Evolutionary conservation across 2,888 invertebrate genomes (phyloP), one percentile per base, ranked within the genome.

Genomic region (Copidosoma aretas): DNA sequence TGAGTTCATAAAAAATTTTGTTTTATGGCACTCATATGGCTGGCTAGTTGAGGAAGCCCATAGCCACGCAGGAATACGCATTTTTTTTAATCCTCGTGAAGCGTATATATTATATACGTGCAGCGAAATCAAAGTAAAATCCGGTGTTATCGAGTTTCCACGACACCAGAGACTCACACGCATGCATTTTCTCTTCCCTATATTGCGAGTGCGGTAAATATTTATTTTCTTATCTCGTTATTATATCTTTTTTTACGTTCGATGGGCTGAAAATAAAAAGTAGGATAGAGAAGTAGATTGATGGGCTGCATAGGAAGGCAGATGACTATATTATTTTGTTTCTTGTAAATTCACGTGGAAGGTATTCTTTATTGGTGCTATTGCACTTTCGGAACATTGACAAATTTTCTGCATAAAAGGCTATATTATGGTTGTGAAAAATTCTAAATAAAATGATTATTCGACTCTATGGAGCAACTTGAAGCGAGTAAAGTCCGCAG

Each of bases 11-110:
- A 17, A 71, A 67, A 75, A 70, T 58, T 68, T 71, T 75, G 71
- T 75, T 63, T 61, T 70, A 83, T 83, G 83, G 83, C 83, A 83
- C 83, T 82, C 80, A 76, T 82, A 83, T 82, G 83, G 82, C 83
- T 81, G 80, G 76, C 77, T 79, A 77, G 72, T 72, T 52, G 25
- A 49, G 43, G 43, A 17, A 43, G 54, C 60, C 75, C 8, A 8
- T 75, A 76, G 75, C 75, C 75, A 39, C 70, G 73, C 56, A 71
- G 72, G 72, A 65, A 72, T 75, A 74, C 71, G 53, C 69, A 72
- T 74, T 73, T 73, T 71, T 46, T 46, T 46, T 46, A 46, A 17
- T 15, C 15, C 43, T 15, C 43, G 21, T 19, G 52, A 54, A 43
- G 41, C 32, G n/a, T 62, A n/a, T n/a, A n/a, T n/a, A n/a, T n/a